A percentile compares a stretch with the other conserved stretches of the same genome.
Evolutionary conservation across 2,888 invertebrate species (phyloP).

Genomic region (Melipona beecheii): DNA sequence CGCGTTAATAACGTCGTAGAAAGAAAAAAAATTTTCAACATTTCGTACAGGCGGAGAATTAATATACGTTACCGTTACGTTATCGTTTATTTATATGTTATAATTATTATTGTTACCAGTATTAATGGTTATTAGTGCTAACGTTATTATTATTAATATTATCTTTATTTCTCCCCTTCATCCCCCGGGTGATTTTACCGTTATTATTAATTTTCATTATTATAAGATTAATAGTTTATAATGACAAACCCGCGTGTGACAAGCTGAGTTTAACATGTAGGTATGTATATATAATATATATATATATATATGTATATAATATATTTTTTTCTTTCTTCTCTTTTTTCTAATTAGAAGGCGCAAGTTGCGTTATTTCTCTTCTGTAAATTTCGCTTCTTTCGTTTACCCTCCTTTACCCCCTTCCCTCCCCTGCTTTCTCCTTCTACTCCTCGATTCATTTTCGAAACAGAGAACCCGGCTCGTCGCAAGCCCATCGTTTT

Average conservation of each 20-base stretch:
- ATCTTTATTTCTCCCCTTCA: constrained; percentile 47
- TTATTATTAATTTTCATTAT: constrained; percentile 57
- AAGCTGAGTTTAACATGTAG: constrained; percentile 57
- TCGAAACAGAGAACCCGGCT: constrained; percentile 25
- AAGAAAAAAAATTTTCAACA: constrained; percentile 64
- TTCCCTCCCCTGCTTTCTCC: constrained; percentile 4
- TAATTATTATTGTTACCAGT: constrained; percentile 61
- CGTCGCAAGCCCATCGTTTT: constrained; percentile 10
- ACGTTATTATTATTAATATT: constrained; percentile 64
- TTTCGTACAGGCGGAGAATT: constrained; percentile 67
- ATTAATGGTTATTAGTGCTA: constrained; percentile 58
- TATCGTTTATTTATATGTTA: constrained; percentile 44
- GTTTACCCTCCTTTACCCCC: neutral
- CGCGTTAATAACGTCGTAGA: constrained; percentile 62
- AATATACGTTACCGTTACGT: constrained; percentile 54
- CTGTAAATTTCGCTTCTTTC: constrained; percentile 33
- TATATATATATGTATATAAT: neutral
- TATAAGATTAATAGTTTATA: constrained; percentile 64
- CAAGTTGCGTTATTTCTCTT: constrained; percentile 57
- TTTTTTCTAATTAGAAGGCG: constrained; percentile 59
- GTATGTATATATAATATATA: neutral
- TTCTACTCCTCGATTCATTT: constrained; percentile 13
- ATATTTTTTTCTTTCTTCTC: constrained; percentile 20
- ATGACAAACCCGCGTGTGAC: constrained; percentile 65
- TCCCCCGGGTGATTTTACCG: constrained; percentile 17